Conservation (phyloP, 2,113 vertebrate species). For the Noctilio leporinus region DNA sequence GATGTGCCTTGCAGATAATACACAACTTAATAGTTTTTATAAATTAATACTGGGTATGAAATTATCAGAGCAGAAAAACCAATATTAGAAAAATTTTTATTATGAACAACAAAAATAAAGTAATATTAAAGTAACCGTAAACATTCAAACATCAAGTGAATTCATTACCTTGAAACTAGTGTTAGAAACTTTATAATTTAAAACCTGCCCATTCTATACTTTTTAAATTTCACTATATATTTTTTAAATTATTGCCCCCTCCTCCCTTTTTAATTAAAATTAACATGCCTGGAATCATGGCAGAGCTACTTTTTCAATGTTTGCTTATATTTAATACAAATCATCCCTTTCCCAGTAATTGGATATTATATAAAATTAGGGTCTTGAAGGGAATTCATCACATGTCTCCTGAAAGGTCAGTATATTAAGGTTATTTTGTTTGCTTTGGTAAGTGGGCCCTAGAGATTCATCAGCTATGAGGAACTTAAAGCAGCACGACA, state of each 20-base stretch:
- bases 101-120: neutral
- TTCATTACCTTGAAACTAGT: conserved; percentile 2
- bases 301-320: neutral
- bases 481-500: neutral
- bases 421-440: neutral
- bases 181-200: neutral
- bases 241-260: neutral
- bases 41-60: conserved; percentile 50
- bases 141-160: conserved; percentile 34
- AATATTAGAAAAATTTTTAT: conserved; percentile 26
- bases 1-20: conserved; percentile 52
- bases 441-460: neutral
- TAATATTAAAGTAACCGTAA: neutral
- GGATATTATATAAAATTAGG: neutral
- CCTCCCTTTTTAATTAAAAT: neutral
- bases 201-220: neutral
- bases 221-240: neutral
- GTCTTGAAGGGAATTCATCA: neutral
- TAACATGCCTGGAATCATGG: neutral
- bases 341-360: neutral
- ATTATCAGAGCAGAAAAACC: conserved; percentile 41
- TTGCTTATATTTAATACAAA: neutral
- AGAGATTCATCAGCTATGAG: neutral
- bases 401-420: neutral
- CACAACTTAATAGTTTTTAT: conserved; percentile 46